Conservation (phyloP, 2,113 vertebrate species). For the Psittacula cyanocephala region DNA sequence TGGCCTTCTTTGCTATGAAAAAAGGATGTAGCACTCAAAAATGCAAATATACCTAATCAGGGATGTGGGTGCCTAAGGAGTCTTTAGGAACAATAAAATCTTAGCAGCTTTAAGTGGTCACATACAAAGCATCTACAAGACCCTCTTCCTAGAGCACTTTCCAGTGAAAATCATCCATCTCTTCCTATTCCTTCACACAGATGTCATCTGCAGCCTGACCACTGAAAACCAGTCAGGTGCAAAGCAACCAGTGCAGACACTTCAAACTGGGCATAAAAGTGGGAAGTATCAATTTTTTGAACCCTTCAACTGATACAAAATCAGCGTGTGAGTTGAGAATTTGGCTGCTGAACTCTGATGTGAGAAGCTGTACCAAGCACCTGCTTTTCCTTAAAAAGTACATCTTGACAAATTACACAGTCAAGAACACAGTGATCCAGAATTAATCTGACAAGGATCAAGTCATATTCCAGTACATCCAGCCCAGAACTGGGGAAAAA, state of each 20-base stretch:
- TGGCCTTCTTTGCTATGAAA: background rate
- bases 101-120: background rate
- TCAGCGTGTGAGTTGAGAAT: background rate
- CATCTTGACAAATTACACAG: background rate
- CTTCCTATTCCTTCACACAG: background rate
- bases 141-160: background rate
- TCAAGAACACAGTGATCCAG: background rate
- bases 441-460: background rate
- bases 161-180: background rate
- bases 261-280: background rate
- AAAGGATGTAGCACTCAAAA: background rate
- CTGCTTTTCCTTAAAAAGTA: background rate
- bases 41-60: background rate
- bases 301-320: background rate
- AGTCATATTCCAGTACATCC: background rate
- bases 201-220: background rate
- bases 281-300: background rate
- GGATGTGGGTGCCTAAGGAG: background rate
- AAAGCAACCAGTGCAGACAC: background rate
- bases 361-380: background rate
- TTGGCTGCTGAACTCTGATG: background rate
- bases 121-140: background rate
- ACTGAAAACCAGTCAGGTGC: background rate
- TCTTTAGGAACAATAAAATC: background rate
- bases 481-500: background rate